Base-by-base conservation (phyloP, 2,888 invertebrate species). In the Atherix ibis region DNA sequence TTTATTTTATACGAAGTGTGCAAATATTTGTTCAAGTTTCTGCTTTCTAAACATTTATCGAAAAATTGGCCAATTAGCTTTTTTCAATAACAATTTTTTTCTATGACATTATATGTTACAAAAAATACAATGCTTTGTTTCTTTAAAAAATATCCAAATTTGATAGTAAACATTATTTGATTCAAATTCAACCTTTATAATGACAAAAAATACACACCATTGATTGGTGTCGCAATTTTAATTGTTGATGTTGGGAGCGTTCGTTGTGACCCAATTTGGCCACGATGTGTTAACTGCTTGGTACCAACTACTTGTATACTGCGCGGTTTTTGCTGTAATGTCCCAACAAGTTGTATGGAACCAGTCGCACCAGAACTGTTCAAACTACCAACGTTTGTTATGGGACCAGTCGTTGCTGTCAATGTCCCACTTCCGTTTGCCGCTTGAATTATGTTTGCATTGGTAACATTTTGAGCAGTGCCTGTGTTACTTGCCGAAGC, bases 301-400 rank as follows among this genome's bases (percentile, higher is more conserved):
- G 58, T 52, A 35, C 56, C 53, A 19, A 58, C 52, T 39, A 58
- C 58, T 48, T 58, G 60, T 19, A 60, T 54, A 44, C 53, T 58
- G 22, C 59, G 52, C 26, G 58, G 46, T 34, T 58, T 47, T 39
- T 56, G 56, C 38, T 59, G 60, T 17, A 58, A 42, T 19, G 54
- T 50, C 18, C 53, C 52, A 8, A 56, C 42, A 31, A 56, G 44
- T 38, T 56, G 56, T 38, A 56, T 55, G 16, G 54, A 44, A 14
- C 39, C 38, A 6, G 35, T 33, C 19, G 41, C 16, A 32, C 42
- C 42, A 34, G 36, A 39, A 15, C 40, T 40, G 25, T 35, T 36
- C 32, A 33, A 40, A 34, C 37, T 39, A 18, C 37, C 31, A 22
- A 28, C 29, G 16, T 31, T 38, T n/a, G 24, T 31, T 17, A 27